Evolutionary conservation across 2,113 vertebrate species (phyloP).

Genomic region (Genyomyrus donnyi): DNA sequence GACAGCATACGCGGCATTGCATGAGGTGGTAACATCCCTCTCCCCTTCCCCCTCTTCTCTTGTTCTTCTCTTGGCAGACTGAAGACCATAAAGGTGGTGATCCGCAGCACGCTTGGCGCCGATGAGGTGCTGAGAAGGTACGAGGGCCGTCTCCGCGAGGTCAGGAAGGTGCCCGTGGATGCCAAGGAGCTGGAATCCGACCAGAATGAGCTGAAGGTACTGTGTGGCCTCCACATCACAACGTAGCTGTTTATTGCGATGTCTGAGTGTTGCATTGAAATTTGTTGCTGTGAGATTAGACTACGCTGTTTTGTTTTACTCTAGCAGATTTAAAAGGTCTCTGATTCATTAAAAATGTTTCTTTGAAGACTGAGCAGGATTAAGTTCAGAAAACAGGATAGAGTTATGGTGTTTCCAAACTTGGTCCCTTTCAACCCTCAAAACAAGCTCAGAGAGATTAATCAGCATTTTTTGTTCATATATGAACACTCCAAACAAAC

Average conservation of each 20-base stretch:
- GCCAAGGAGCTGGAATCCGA: constrained; percentile 73
- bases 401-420: background rate
- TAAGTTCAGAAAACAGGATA: background rate
- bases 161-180: constrained; percentile 74
- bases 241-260: background rate
- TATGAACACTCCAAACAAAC: background rate
- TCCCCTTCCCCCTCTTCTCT: fast-evolving
- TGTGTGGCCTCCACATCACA: background rate
- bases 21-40: background rate
- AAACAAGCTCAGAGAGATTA: background rate
- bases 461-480: background rate
- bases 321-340: background rate
- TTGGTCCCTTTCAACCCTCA: background rate
- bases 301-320: background rate
- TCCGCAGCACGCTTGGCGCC: constrained; percentile 78
- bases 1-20: background rate
- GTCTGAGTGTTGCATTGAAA: background rate
- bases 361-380: background rate
- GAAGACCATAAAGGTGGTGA: constrained; percentile 87
- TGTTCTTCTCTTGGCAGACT: constrained; percentile 56
- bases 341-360: background rate
- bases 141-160: constrained; percentile 79
- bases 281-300: background rate
- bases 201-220: constrained; percentile 80
- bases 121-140: constrained; percentile 78